Evolutionary conservation across 2,888 invertebrate species (phyloP), one percentile per base, ranked within the genome.

Genomic region (Zaprionus bogoriensis): DNA sequence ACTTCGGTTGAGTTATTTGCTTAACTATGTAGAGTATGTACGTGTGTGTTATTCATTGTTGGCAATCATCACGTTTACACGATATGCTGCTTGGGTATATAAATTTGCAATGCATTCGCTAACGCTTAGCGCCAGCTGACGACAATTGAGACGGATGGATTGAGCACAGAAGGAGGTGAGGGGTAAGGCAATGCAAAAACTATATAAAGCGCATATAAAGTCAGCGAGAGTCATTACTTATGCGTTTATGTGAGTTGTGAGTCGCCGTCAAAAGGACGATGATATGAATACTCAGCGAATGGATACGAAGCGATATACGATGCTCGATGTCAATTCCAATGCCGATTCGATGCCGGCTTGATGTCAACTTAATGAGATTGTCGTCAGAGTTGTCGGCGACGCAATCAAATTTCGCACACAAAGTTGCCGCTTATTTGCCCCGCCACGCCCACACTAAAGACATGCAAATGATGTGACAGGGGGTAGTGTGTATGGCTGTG

Each of bases 321-420:
- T 32, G 25, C 19, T 25, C 28, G 38, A 58, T 48, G 30, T 19
- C 30, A 48, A 60, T 58, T 39, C 19, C n/a, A 32, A 50, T 36
- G 53, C 59, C 42, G 74, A 80, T 72, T 71, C 50, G 63, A 42
- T 22, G 44, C 55, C 41, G 78, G 71, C 65, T 71, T 53, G 62
- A 59, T 65, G 66, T 72, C 74, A 77, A 67, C 72, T 72, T 80
- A 79, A 79, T 83, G 79, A 77, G 79, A 80, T 74, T 80, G 81
- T 74, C 77, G 51, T 77, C 65, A 77, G 62, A 68, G 76, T 76
- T 76, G 61, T 67, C 52, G 39, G 48, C 67, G 32, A 28, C 48
- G 44, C 74, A 63, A 77, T 83, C 83, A 77, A 64, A 78, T 78
- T 74, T 67, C 65, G 44, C 47, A 46, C 74, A 76, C 74, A 77